These are phyloP conservation scores for Fukomys damarensis DNA, from an alignment of 2,113 vertebrate genomes.

Conservation along the genomic window DNA sequence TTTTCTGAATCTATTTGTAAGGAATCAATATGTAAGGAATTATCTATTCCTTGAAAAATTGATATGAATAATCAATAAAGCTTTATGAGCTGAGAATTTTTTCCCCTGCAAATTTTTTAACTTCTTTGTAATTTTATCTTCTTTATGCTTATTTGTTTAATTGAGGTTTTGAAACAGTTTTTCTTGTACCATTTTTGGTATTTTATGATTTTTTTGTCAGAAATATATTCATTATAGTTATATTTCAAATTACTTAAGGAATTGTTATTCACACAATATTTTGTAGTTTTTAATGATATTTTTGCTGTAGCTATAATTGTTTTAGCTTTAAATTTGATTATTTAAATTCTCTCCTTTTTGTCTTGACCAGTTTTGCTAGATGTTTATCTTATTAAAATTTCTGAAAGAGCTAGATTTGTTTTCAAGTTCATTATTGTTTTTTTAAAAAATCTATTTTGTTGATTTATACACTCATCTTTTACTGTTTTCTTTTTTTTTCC, in stretches of 20 bases:
- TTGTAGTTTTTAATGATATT: not conserved
- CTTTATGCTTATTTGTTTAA: conserved; percentile 17
- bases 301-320: not conserved
- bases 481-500: conserved; percentile 1
- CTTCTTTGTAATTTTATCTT: conserved; percentile 41
- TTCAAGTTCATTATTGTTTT: not conserved
- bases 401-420: not conserved
- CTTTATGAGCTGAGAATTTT: not conserved
- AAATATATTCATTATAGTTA: not conserved
- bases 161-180: not conserved
- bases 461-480: not conserved
- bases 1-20: not conserved
- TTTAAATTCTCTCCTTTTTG: not conserved
- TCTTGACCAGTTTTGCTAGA: not conserved
- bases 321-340: conserved; percentile 26
- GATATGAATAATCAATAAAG: not conserved
- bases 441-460: not conserved
- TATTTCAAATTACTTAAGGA: conserved; percentile 23
- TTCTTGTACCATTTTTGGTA: not conserved
- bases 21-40: not conserved
- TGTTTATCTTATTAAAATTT: not conserved
- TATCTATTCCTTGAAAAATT: conserved; percentile 40
- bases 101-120: conserved; percentile 3
- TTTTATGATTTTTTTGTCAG: not conserved
- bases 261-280: not conserved